Percentiles rank a stretch among this genome's conserved stretches.
Evolutionary conservation across 2,888 invertebrate species (phyloP).

Genomic region (Platerodrilus igneus): DNA sequence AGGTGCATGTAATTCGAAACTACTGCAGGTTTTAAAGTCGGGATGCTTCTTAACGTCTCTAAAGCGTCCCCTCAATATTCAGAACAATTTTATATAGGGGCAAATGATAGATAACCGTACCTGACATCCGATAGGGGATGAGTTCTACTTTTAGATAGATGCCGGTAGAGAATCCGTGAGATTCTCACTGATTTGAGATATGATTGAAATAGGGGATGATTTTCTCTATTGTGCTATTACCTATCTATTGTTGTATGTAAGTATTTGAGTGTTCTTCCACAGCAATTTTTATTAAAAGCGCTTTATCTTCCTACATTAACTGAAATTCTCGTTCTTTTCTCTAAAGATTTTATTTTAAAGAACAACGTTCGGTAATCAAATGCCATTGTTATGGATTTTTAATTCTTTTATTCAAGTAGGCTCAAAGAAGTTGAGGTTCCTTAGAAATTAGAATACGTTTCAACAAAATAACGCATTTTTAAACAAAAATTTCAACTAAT

Average conservation of each 20-base stretch:
- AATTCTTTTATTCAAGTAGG: no score
- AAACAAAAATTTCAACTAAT: no score
- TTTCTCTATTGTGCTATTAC: slow-evolving; percentile 23
- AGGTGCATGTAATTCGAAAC: slow-evolving; percentile 19
- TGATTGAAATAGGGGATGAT: slow-evolving; percentile 25
- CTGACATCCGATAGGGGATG: slow-evolving; percentile 26
- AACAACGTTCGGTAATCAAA: no score
- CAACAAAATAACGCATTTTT: no score
- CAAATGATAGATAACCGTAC: slow-evolving; percentile 28
- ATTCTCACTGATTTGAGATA: slow-evolving; percentile 25
- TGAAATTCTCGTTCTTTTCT: no score
- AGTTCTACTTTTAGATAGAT: slow-evolving; percentile 23
- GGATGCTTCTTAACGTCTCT: slow-evolving; percentile 22
- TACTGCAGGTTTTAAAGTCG: slow-evolving; percentile 22
- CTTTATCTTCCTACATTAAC: no score
- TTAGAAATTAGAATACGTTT: no score
- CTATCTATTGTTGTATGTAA: slow-evolving; percentile 18
- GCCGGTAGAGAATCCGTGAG: slow-evolving; percentile 26
- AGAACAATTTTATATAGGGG: slow-evolving; percentile 21
- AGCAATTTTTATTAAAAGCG: slow-evolving; percentile 18
- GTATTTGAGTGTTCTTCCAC: slow-evolving; percentile 19
- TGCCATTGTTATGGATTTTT: no score
- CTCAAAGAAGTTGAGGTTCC: no score
- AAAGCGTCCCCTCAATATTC: slow-evolving; percentile 16
- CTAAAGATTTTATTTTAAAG: no score